Conservation (phyloP, 2,113 vertebrate genomes). For the Andinoacara biseriatus region DNA sequence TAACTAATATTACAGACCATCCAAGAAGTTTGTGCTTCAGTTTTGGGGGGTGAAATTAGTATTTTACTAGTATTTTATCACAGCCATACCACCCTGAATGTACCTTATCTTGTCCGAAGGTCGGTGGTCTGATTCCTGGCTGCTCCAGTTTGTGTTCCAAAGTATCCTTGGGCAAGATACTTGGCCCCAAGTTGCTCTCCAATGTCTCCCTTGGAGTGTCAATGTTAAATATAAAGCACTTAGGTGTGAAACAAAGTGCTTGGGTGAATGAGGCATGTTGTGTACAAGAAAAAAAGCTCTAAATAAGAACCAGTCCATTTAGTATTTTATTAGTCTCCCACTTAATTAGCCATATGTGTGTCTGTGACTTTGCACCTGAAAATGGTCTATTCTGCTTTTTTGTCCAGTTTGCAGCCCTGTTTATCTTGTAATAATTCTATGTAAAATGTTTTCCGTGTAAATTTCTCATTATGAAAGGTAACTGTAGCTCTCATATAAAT, state of each 20-base stretch:
- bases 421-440: neutral
- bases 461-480: neutral
- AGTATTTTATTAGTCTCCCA: neutral
- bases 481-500: neutral
- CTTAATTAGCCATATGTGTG: neutral
- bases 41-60: neutral
- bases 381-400: neutral
- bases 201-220: too few relatives aligned
- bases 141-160: too few relatives aligned
- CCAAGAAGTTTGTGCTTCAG: neutral
- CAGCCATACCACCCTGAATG: too few relatives aligned
- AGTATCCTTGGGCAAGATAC: too few relatives aligned
- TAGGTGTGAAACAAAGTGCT: too few relatives aligned
- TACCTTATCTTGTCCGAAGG: too few relatives aligned
- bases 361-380: neutral
- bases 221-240: too few relatives aligned
- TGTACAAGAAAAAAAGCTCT: too few relatives aligned
- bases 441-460: neutral
- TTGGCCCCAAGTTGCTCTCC: too few relatives aligned
- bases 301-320: too few relatives aligned
- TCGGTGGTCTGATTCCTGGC: too few relatives aligned
- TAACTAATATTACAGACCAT: neutral
- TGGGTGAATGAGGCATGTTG: too few relatives aligned
- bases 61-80: neutral
- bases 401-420: neutral